Evolutionary conservation across 2,888 invertebrate genomes (phyloP).

Genomic region (Harpalus rufipes): DNA sequence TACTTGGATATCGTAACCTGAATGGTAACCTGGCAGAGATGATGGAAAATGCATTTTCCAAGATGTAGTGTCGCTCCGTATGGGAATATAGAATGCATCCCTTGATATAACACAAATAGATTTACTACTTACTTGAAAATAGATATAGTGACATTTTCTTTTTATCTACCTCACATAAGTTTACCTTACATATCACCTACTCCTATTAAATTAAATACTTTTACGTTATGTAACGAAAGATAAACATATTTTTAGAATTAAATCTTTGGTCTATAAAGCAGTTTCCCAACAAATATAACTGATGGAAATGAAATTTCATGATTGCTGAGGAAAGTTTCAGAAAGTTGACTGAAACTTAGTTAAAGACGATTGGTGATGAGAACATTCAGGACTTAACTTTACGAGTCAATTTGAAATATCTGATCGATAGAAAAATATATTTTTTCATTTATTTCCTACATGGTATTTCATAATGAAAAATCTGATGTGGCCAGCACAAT

Average conservation of each 20-base stretch:
- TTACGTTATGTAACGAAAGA: too few relatives aligned
- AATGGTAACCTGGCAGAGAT: background rate
- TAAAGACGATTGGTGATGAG: constrained; percentile 28
- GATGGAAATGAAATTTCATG: constrained; percentile 6
- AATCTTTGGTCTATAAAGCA: background rate
- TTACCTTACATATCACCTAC: background rate
- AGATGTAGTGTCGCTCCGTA: background rate
- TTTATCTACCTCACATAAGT: background rate
- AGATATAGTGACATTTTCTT: background rate
- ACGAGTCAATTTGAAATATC: background rate
- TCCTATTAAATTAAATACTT: background rate
- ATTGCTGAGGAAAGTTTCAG: background rate
- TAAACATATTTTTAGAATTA: too few relatives aligned
- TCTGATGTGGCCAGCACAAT: too few relatives aligned
- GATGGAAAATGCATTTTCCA: constrained; percentile 30
- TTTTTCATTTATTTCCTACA: background rate
- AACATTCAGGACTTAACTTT: constrained; percentile 36
- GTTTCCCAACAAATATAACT: constrained; percentile 9
- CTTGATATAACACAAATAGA: constrained; percentile 1
- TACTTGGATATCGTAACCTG: too few relatives aligned
- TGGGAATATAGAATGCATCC: constrained; percentile 2
- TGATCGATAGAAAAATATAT: background rate
- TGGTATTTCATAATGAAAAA: background rate
- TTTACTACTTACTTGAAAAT: constrained; percentile 20
- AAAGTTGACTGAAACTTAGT: constrained; percentile 10